These are phyloP conservation scores for Meiosimyza decipiens DNA, from an alignment of 2,888 invertebrate species.

Conservation along the genomic window DNA sequence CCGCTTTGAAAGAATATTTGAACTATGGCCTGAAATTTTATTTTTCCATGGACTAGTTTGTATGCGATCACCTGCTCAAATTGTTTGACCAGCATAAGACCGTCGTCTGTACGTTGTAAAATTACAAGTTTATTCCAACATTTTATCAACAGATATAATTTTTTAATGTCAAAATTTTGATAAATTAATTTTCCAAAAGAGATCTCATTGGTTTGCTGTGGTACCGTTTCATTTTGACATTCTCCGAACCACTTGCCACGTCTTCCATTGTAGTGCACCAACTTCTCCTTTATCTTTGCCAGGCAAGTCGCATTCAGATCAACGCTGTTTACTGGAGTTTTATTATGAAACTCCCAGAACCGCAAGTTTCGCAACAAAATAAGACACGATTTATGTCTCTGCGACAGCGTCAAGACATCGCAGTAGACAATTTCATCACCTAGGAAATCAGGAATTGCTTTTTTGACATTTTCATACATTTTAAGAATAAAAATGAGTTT, in stretches of 20 bases:
- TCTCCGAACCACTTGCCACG: slow-evolving; percentile 42
- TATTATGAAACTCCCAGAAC: slow-evolving; percentile 56
- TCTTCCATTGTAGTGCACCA: slow-evolving; percentile 51
- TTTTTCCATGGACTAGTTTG: slow-evolving; percentile 47
- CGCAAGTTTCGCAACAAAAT: slow-evolving; percentile 53
- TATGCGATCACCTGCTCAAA: slow-evolving; percentile 50
- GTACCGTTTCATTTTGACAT: not conserved
- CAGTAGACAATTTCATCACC: slow-evolving; percentile 40
- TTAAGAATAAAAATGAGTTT: not conserved
- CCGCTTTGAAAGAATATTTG: slow-evolving; percentile 50
- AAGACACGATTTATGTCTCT: slow-evolving; percentile 43
- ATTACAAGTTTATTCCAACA: slow-evolving; percentile 59
- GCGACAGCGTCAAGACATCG: slow-evolving; percentile 40
- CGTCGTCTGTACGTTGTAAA: slow-evolving; percentile 43
- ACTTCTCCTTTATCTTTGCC: slow-evolving; percentile 23
- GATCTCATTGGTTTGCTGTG: slow-evolving; percentile 36
- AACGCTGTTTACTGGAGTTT: slow-evolving; percentile 52
- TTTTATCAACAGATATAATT: slow-evolving; percentile 54
- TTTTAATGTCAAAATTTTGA: slow-evolving; percentile 45
- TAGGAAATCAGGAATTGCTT: slow-evolving; percentile 45
- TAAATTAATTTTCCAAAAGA: slow-evolving; percentile 58
- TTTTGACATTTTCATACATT: slow-evolving; percentile 41
- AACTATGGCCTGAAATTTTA: slow-evolving; percentile 52
- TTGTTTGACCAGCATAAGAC: slow-evolving; percentile 48
- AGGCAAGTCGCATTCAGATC: slow-evolving; percentile 51